These are phyloP conservation scores for Macquaria australasica DNA, from an alignment of 2,113 vertebrate genomes.

Conservation along the genomic window DNA sequence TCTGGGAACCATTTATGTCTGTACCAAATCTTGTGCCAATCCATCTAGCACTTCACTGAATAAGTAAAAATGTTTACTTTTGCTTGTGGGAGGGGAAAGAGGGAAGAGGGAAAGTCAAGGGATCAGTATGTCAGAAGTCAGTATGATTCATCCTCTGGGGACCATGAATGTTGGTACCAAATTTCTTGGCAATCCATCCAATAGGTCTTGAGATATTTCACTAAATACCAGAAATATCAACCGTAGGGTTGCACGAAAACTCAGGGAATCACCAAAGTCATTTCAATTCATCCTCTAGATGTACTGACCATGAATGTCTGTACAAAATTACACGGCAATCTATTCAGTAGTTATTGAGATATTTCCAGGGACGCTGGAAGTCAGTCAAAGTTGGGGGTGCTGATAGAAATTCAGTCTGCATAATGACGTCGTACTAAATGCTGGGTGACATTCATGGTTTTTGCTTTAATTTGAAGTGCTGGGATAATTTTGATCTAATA, in stretches of 20 bases:
- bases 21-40: not conserved
- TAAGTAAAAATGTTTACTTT: too few species aligned
- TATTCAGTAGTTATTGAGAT: not conserved
- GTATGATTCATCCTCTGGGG: not conserved
- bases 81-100: too few species aligned
- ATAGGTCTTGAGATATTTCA: not conserved
- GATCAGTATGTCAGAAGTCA: not conserved
- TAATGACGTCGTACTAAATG: too few species aligned
- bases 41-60: too few species aligned
- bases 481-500: too few species aligned
- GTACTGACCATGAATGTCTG: not conserved
- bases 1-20: not conserved
- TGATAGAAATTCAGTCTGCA: too few species aligned
- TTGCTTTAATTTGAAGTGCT: not conserved
- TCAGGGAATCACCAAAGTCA: not conserved
- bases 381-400: too few species aligned
- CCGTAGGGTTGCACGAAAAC: not conserved
- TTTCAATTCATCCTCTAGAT: not conserved
- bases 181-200: not conserved
- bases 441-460: not conserved
- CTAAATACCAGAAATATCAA: not conserved
- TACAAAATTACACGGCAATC: not conserved
- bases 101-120: not conserved
- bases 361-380: too few species aligned
- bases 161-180: not conserved